Base-by-base conservation (phyloP, 2,113 vertebrate genomes). In the Cricetomys ansorgei region DNA sequence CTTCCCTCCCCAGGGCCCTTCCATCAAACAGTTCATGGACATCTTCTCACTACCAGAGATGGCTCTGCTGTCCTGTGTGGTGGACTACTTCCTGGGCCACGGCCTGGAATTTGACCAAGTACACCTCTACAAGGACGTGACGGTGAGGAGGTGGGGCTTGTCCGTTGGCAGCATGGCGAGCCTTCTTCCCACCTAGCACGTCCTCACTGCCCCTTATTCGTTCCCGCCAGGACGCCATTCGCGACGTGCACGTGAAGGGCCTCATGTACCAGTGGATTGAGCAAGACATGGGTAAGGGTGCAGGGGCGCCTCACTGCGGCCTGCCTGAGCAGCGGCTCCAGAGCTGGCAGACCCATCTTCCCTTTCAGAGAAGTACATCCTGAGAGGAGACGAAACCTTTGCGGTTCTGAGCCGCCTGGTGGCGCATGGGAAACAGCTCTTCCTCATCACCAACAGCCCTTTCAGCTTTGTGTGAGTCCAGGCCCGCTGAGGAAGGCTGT, bases 181-280 rank as follows among this genome's bases (percentile, higher is more conserved):
- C 86, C 53, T 3, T 16, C 80, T 21, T 64, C 25, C 45, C n/a
- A n/a, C n/a, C 45, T 6, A 0, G 70, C 23, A 45, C 7, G 7
- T 45, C 69, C 76, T 97, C 65, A 96, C 59, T 94, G 67, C 23
- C 57, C 69, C 50, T 3, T 34, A 34, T 94, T 81, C 91, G 43
- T 94, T 81, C 91, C 79, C 70, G 64, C 89, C 97, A 99, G 99
- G 99, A 99, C 75, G 98, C 99, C 76, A 99, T 99, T 92, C 98
- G 98, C 97, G 99, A 98, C 13, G 98, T 99, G 59, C 99, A 99
- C 2, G 98, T 99, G 94, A 99, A 99, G 97, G 99, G 99, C 96
- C 97, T 99, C 97, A 99, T 99, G 99, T 99, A 99, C 98, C 98
- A 99, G 95, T 99, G 99, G 98, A 99, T 99, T 81, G 99, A 99